Evolutionary conservation across 2,113 vertebrate genomes (phyloP).

Genomic region (Pachycephala philippinensis): DNA sequence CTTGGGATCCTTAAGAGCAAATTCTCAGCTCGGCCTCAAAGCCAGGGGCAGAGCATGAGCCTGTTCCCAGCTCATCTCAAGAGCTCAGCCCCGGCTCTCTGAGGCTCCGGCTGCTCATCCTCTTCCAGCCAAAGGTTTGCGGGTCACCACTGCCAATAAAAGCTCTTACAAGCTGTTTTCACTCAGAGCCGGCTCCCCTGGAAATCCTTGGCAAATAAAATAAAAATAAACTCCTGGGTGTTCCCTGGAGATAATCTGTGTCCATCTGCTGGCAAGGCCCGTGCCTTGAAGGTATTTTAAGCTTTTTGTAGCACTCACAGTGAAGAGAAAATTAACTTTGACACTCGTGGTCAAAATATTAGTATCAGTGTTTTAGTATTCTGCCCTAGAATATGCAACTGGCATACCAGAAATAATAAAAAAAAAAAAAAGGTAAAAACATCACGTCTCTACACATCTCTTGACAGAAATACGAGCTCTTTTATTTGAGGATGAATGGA

Average conservation of each 20-base stretch:
- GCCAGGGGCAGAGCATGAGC: background rate
- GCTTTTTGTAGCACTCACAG: background rate
- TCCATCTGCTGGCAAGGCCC: background rate
- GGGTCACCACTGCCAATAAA: background rate
- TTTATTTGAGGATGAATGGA: background rate
- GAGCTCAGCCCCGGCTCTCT: fast-evolving
- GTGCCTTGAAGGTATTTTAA: background rate
- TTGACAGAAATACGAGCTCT: background rate
- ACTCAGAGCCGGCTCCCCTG: background rate
- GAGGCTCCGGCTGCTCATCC: background rate
- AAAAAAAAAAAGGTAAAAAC: background rate
- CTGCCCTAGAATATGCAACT: background rate
- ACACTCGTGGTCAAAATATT: background rate
- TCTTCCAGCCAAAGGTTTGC: background rate
- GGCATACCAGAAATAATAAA: fast-evolving
- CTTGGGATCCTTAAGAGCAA: background rate
- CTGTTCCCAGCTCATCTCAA: background rate
- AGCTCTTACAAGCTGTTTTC: background rate
- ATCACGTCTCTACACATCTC: background rate
- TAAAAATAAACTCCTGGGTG: background rate
- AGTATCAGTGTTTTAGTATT: background rate
- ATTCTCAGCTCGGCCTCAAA: background rate
- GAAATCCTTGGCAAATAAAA: background rate
- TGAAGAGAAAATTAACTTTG: background rate
- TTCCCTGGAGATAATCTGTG: background rate